These are phyloP conservation scores for Coregonus suidteri DNA, from an alignment of 2,797 vertebrate species.

Conservation along the genomic window DNA sequence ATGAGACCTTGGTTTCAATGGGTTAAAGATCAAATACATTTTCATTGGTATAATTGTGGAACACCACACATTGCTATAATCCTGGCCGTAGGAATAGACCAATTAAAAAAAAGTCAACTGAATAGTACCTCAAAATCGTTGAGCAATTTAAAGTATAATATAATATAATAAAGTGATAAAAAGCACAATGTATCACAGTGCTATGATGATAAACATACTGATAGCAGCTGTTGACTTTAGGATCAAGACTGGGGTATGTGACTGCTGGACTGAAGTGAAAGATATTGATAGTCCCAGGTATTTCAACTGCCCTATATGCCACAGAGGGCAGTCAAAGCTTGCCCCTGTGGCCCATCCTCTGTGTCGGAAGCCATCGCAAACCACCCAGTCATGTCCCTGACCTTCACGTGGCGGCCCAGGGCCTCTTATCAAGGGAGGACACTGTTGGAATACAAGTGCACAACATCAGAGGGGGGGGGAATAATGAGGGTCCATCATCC, in stretches of 20 bases:
- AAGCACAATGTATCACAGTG: too few species aligned
- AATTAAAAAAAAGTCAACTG: too few species aligned
- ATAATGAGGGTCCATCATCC: conserved; percentile 26
- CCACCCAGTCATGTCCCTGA: conserved; percentile 28
- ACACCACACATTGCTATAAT: too few species aligned
- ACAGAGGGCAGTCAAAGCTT: neutral
- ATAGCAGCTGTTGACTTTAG: neutral
- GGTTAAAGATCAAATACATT: too few species aligned
- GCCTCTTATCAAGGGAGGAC: conserved; percentile 32
- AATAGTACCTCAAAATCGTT: too few species aligned
- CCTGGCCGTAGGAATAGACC: too few species aligned
- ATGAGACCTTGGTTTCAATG: too few species aligned
- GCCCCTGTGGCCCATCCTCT: conserved; percentile 36
- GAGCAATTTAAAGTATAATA: too few species aligned
- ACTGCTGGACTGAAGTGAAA: neutral
- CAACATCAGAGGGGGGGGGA: conserved; percentile 29
- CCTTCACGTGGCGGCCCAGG: conserved; percentile 20
- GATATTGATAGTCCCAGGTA: neutral
- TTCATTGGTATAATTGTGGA: too few species aligned
- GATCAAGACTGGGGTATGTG: neutral
- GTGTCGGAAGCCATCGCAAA: conserved; percentile 19
- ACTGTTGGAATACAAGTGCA: conserved; percentile 28
- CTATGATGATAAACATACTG: neutral
- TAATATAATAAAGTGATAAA: too few species aligned
- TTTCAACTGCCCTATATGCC: neutral